Conservation (phyloP, 2,888 invertebrate species). For the Serrognathus titanus region DNA sequence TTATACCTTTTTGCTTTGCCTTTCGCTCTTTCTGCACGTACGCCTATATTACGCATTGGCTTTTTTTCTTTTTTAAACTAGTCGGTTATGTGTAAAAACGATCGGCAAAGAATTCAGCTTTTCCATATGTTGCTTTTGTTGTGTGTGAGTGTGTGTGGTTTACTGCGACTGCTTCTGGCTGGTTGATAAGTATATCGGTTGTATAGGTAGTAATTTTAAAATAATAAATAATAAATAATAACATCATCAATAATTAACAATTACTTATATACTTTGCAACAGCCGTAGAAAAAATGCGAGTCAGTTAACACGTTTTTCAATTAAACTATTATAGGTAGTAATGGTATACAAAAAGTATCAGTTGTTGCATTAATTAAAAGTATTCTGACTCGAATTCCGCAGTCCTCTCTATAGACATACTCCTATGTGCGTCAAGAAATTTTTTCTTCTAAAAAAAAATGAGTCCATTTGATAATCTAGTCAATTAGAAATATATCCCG, state of each 20-base stretch:
- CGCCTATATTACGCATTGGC: constrained; percentile 21
- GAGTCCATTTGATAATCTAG: constrained; percentile 29
- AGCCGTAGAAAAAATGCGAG: constrained; percentile 45
- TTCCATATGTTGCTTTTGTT: too few species aligned
- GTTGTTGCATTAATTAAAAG: neutral
- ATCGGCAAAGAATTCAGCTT: too few species aligned
- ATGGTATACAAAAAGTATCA: neutral
- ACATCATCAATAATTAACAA: constrained; percentile 7
- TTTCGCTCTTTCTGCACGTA: constrained; percentile 16
- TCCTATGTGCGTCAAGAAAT: constrained; percentile 48
- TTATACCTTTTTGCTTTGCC: constrained; percentile 22
- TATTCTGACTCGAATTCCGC: constrained; percentile 43
- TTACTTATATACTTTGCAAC: constrained; percentile 46
- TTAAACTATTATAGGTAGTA: constrained; percentile 5
- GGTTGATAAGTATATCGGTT: constrained; percentile 38
- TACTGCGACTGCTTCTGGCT: constrained; percentile 31
- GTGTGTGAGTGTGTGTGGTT: constrained; percentile 13
- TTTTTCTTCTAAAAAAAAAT: constrained; percentile 37
- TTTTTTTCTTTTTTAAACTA: too few species aligned
- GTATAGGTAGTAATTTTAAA: constrained; percentile 19
- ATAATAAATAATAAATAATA: constrained; percentile 15
- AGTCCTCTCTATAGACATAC: constrained; percentile 43
- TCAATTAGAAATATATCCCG: constrained; percentile 20
- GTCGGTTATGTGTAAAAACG: too few species aligned
- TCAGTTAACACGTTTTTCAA: constrained; percentile 38